Base-by-base conservation (phyloP, 1,140 invertebrate genomes). In the Drosophila sturtevanti region DNA sequence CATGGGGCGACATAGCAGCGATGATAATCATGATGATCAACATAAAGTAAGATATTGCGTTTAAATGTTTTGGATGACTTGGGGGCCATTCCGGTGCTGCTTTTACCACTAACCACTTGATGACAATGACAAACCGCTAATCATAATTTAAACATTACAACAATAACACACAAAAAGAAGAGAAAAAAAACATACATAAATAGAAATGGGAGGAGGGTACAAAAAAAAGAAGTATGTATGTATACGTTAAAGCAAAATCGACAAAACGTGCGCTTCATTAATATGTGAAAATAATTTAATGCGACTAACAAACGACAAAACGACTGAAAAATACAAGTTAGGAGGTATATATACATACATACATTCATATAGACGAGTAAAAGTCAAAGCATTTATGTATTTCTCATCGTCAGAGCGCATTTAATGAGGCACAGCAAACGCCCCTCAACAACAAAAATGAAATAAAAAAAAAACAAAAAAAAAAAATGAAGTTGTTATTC, bases 121-220 rank as follows among this genome's bases (percentile, higher is more conserved):
- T 72, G 82, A 81, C 82, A 81, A 79, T 86, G 82, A 87, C 79
- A 78, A 38, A 89, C 82, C 76, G 76, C 84, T 82, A 89, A 87
- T 82, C 84, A 87, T 89, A 87, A 70, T 58, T 87, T 89, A 79
- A 86, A 63, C 75, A 72, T 79, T 68, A 76, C 82, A 81, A 76
- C 64, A 87, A 80, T 54, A 58, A n/a, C 31, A 48, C 52, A 56
- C 18, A 35, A 54, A 37, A 67, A 52, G 35, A 62, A 54, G 34
- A 55, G 38, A 22, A 44, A 63, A 52, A 54, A 62, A 54, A 41
- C 48, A 48, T 22, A 35, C 3, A 54, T 37, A 63, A 44, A 54
- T 58, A 54, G 35, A 55, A 48, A 22, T 31, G 27, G 27, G 27
- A 58, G n/a, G 22, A 14, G 35, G 27, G 4, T 3, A 24, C 12